Evolutionary conservation across 2,797 vertebrate species (phyloP), one percentile per base, ranked within the genome.

Genomic region (Balearica regulorum): DNA sequence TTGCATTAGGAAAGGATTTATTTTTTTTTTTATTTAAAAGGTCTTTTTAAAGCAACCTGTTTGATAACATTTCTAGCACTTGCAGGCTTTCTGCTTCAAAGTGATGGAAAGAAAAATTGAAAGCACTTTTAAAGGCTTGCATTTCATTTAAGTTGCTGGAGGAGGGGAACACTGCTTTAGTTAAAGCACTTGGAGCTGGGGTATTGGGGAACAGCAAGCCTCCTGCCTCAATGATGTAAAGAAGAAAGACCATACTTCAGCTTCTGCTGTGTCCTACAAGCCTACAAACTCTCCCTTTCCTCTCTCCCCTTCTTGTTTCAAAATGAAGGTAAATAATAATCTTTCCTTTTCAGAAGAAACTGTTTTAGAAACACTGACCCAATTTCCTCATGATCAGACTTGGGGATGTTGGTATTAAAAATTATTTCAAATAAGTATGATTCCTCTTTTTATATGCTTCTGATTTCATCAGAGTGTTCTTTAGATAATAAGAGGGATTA

Each of bases 401-500:
- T 90, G 5, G 13, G 11, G 25, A 73, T 84, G 48, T 86, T 82
- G n/a, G 13, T 88, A 84, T 90, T 88, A 85, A 92, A 83, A 93
- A 75, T 44, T 62, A 73, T 70, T 85, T 89, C 51, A 69, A 33
- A 22, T 46, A 57, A 14, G 20, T 22, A 54, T 48, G 11, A 58
- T 75, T 94, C 35, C 7, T 66, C 25, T 17, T 85, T 53, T 76
- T 62, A 70, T 76, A 21, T 25, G 44, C 28, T 88, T 92, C 44
- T 92, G 62, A 77, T 91, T 91, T 92, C 58, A 94, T 70, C 73
- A 70, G 57, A 16, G 18, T 43, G 17, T 89, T 94, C 75, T 94
- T 94, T 83, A 92, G 71, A 72, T 93, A 96, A 93, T 70, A 94
- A 93, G 35, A 83, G 60, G 71, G 84, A 88, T 68, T 93, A 37